Evolutionary conservation across 1,140 invertebrate species (phyloP).

Genomic region (Tetragonula clypearis): DNA sequence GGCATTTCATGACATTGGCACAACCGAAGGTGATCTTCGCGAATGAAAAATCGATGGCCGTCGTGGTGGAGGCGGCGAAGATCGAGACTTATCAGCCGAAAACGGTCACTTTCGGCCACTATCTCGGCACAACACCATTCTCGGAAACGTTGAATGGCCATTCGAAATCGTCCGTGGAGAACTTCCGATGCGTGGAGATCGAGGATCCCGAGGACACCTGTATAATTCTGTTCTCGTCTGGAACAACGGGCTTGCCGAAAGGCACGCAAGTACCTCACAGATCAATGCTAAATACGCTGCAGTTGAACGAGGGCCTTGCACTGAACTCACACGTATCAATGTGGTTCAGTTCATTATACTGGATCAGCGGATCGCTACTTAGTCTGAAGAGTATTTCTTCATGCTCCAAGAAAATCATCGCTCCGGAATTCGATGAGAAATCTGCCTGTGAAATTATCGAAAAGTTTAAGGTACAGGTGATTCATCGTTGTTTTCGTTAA

Average conservation of each 20-base stretch:
- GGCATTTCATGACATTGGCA: conserved; percentile 38
- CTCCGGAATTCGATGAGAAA: conserved; percentile 82
- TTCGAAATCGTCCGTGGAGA: neutral
- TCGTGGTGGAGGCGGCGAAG: conserved; percentile 35
- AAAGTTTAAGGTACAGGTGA: conserved; percentile 72
- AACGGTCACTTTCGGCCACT: conserved; percentile 65
- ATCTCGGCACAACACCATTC: conserved; percentile 16
- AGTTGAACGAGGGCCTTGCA: accelerated
- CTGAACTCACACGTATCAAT: neutral
- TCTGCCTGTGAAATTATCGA: conserved; percentile 81
- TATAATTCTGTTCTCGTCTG: conserved; percentile 83
- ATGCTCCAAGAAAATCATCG: conserved; percentile 76
- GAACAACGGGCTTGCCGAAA: conserved; percentile 89
- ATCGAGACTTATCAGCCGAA: conserved; percentile 29
- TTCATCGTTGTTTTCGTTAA: neutral
- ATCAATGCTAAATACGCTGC: neutral
- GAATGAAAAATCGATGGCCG: conserved; percentile 36
- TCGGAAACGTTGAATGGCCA: conserved; percentile 33
- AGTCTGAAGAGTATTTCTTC: conserved; percentile 65
- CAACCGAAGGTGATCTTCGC: conserved; percentile 62
- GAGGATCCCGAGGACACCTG: conserved; percentile 53
- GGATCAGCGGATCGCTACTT: conserved; percentile 56
- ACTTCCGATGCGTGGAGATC: conserved; percentile 44
- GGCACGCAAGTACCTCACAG: conserved; percentile 86
- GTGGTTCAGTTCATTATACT: conserved; percentile 71